Evolutionary conservation across 2,888 invertebrate species (phyloP).

Genomic region (Pinctada fucata): DNA sequence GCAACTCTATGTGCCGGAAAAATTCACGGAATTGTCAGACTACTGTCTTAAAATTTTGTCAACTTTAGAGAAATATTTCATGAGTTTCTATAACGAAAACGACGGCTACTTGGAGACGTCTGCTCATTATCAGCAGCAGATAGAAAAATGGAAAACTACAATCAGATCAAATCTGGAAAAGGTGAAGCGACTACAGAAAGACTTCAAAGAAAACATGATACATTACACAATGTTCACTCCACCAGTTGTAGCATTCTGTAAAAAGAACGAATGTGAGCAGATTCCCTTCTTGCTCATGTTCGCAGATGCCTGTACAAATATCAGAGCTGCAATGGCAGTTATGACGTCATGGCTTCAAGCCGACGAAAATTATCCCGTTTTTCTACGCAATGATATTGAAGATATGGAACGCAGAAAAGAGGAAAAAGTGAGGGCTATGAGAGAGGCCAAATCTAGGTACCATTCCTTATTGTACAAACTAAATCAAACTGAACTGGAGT

Average conservation of each 20-base stretch:
- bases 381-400: constrained; percentile 64
- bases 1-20: constrained; percentile 61
- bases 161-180: constrained; percentile 56
- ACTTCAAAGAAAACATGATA: constrained; percentile 58
- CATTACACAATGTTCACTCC: constrained; percentile 55
- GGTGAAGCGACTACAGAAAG: constrained; percentile 49
- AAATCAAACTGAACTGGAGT: constrained; percentile 62
- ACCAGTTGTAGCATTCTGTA: constrained; percentile 58
- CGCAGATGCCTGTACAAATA: constrained; percentile 67
- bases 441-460: constrained; percentile 60
- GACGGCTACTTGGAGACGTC: constrained; percentile 67
- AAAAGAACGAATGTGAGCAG: constrained; percentile 59
- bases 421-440: constrained; percentile 55
- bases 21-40: constrained; percentile 52
- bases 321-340: constrained; percentile 60
- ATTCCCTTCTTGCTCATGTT: constrained; percentile 68
- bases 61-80: constrained; percentile 66
- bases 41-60: constrained; percentile 58
- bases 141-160: constrained; percentile 52
- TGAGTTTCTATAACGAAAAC: constrained; percentile 68
- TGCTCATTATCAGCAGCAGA: constrained; percentile 65
- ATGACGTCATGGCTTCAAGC: constrained; percentile 67
- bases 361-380: constrained; percentile 67
- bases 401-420: constrained; percentile 62
- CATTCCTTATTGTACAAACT: constrained; percentile 63